Conservation (phyloP, 2,888 invertebrate genomes). For the Eledona agricola region DNA sequence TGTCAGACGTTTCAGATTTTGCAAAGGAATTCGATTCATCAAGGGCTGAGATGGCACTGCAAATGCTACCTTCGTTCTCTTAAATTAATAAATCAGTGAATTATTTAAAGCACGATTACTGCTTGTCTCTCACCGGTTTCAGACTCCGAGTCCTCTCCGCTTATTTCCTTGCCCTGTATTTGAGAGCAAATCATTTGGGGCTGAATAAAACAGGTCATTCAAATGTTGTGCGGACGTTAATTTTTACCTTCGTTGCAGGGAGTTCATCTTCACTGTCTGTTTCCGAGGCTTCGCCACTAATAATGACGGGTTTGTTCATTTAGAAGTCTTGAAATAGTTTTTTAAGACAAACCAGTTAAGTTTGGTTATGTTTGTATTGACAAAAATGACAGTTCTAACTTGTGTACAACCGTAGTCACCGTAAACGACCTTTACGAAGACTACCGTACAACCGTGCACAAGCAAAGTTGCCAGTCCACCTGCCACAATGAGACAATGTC, state of each 20-base stretch:
- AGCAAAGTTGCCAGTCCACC: too few relatives aligned
- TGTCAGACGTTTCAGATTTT: constrained; percentile 36
- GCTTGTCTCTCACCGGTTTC: constrained; percentile 51
- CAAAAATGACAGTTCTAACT: too few relatives aligned
- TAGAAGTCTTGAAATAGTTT: too few relatives aligned
- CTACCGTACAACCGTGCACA: too few relatives aligned
- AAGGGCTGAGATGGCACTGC: constrained; percentile 53
- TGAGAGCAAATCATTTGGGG: constrained; percentile 38
- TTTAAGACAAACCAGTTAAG: too few relatives aligned
- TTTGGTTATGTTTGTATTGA: too few relatives aligned
- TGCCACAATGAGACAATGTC: too few relatives aligned
- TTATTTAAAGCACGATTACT: constrained; percentile 4
- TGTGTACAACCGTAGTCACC: too few relatives aligned
- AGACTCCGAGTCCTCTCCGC: constrained; percentile 61
- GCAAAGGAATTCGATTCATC: constrained; percentile 36
- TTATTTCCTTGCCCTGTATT: constrained; percentile 57
- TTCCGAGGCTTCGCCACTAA: constrained; percentile 60
- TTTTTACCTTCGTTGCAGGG: constrained; percentile 32
- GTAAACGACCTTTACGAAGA: too few relatives aligned
- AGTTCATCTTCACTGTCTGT: constrained; percentile 60
- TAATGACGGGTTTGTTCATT: constrained; percentile 52
- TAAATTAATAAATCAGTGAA: constrained; percentile 28
- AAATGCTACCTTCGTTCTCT: constrained; percentile 53
- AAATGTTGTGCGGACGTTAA: constrained; percentile 6
- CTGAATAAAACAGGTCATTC: constrained; percentile 39